Evolutionary conservation across 2,797 vertebrate species (phyloP).

Genomic region (Coracias cyanogaster): DNA sequence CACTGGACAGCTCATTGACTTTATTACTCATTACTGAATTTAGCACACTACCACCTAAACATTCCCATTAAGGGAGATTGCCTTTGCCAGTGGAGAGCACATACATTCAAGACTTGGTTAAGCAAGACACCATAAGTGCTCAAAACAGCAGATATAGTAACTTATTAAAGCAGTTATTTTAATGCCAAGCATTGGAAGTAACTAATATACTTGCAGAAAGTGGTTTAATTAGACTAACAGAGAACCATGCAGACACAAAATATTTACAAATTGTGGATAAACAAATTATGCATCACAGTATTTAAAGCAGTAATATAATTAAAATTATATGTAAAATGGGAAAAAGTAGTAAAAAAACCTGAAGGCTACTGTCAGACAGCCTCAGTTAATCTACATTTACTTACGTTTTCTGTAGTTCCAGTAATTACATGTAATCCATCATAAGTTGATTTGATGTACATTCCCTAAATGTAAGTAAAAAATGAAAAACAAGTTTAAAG

Average conservation of each 20-base stretch:
- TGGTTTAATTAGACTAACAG: constrained; percentile 16
- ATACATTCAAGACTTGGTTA: background rate
- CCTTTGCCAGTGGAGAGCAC: background rate
- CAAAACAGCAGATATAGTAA: constrained; percentile 28
- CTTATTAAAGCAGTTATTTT: constrained; percentile 36
- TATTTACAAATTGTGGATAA: constrained; percentile 24
- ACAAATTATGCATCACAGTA: background rate
- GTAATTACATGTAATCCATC: constrained; percentile 95
- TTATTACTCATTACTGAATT: constrained; percentile 11
- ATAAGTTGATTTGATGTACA: constrained; percentile 98
- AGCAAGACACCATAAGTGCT: background rate
- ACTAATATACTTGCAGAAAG: constrained; percentile 26
- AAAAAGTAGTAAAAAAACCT: background rate
- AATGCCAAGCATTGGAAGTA: constrained; percentile 15
- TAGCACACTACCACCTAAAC: background rate
- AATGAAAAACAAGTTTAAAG: constrained; percentile 20
- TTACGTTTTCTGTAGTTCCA: constrained; percentile 94
- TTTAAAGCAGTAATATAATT: background rate
- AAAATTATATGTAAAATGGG: background rate
- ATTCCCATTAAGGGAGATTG: background rate
- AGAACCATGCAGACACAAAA: constrained; percentile 2
- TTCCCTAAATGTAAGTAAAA: constrained; percentile 82
- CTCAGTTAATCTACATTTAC: background rate
- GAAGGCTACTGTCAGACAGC: background rate
- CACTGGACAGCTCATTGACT: background rate